A percentile compares a stretch with the other conserved stretches of the same genome.
Evolutionary conservation across 2,113 vertebrate species (phyloP).

Genomic region (Rhipidura dahli): DNA sequence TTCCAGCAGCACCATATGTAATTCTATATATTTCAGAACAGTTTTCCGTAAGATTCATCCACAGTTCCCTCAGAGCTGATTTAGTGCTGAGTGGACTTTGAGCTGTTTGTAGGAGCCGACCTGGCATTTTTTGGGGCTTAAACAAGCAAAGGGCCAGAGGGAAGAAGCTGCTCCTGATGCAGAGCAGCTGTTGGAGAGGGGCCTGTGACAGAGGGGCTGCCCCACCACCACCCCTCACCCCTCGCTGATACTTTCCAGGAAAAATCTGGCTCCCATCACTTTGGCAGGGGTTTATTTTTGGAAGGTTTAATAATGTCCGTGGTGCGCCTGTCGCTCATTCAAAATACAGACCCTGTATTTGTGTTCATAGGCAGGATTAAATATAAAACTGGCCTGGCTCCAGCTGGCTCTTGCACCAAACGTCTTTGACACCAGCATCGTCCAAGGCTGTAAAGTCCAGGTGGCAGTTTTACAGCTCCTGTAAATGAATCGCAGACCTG

Average conservation of each 20-base stretch:
- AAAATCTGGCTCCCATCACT: conserved; percentile 40
- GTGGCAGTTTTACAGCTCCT: conserved; percentile 10
- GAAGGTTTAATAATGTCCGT: conserved; percentile 50
- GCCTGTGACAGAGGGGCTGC: background rate
- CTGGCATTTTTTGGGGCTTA: background rate
- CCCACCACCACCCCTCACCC: background rate
- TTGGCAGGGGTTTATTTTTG: conserved; percentile 63
- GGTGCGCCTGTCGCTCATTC: conserved; percentile 2
- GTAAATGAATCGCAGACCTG: background rate
- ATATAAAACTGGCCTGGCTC: conserved; percentile 58
- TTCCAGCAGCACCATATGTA: background rate
- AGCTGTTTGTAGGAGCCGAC: background rate
- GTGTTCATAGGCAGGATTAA: conserved; percentile 61
- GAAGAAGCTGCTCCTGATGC: background rate
- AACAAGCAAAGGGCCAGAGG: background rate
- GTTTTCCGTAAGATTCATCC: background rate
- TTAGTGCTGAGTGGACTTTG: background rate
- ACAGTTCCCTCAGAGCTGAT: background rate
- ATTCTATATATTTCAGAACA: background rate
- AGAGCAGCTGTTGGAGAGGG: background rate
- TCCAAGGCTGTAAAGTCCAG: background rate
- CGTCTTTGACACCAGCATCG: background rate
- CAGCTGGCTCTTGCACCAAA: conserved; percentile 29
- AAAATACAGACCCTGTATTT: conserved; percentile 59
- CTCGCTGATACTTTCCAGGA: background rate